A percentile compares a stretch with the other conserved stretches of the same genome.
Conservation (phyloP, 2,888 invertebrate species). For the Tineola bisselliella region DNA sequence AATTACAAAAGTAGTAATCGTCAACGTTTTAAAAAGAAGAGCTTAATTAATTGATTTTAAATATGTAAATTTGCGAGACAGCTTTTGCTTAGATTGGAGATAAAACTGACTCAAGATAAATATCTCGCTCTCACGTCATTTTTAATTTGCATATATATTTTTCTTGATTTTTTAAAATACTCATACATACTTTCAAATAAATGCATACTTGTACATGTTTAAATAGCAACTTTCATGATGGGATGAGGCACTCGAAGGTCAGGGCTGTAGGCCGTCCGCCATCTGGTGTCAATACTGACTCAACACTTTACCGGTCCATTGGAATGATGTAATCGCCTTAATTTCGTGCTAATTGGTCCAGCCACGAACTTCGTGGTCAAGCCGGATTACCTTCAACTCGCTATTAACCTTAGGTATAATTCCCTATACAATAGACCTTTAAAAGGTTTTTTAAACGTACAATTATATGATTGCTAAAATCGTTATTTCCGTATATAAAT, state of each 20-base stretch:
- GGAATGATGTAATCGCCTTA: not conserved
- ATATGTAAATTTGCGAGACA: not conserved
- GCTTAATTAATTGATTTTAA: no score
- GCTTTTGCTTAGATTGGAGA: not conserved
- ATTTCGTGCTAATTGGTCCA: not conserved
- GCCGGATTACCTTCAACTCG: not conserved
- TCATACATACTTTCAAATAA: no score
- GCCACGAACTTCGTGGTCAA: constrained; percentile 4
- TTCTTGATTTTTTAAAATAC: no score
- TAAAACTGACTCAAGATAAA: not conserved
- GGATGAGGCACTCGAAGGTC: not conserved
- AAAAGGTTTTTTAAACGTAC: not conserved
- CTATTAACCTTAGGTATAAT: not conserved
- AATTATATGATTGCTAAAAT: not conserved
- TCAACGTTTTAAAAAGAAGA: no score
- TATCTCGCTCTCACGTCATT: no score
- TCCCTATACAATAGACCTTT: not conserved
- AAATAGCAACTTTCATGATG: no score
- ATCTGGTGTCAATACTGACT: not conserved
- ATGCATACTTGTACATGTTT: no score
- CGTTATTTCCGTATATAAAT: not conserved
- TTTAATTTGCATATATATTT: no score
- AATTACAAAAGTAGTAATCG: no score
- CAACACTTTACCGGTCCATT: not conserved
- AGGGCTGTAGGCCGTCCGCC: not conserved